Base-by-base conservation (phyloP, 1,140 invertebrate species). In the Brachionus calyciflorus region DNA sequence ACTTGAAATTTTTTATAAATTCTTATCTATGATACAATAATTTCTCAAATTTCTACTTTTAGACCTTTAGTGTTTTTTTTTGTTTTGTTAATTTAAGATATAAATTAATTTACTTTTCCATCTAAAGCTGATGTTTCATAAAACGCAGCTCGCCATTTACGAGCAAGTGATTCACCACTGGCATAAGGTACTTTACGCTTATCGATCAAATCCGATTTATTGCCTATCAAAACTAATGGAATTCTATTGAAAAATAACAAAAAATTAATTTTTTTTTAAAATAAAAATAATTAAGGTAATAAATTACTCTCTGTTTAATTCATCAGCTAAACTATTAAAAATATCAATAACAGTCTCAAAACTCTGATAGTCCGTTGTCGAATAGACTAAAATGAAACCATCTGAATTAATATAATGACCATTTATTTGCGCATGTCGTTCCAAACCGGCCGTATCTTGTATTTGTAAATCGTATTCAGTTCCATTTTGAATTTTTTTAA, bases 101-200 rank as follows among this genome's bases (percentile, higher is more conserved):
- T 21, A 53, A 53, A 53, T 53, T 6, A 53, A 24, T 3, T 37
- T 60, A 60, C 55, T 19, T 60, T 60, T 44, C 60, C 40, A 44
- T 65, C 40, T 12, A 65, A 24, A 17, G 73, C 73, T 9, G 73
- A 76, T n/a, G 73, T 76, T 30, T 76, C 51, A 41, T 57, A 44
- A 57, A 76, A 76, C 12, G 37, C 21, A 41, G 41, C 41, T 3
- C 14, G 10, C 30, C 26, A 44, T 55, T 37, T n/a, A n/a, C 30
- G 21, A 9, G 73, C 73, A 21, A 76, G 44, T 19, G 19, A 14
- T 24, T 60, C 41, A 1, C 73, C 73, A 28, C 41, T 33, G 4
- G 6, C 24, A n/a, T 44, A 44, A 6, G 37, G 2, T 41, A 65
- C 40, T 44, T 51, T 51, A 41, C 69, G 37, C 28, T 73, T 37